Evolutionary conservation across 2,113 vertebrate genomes (phyloP).

Genomic region (Podocnemis expansa): DNA sequence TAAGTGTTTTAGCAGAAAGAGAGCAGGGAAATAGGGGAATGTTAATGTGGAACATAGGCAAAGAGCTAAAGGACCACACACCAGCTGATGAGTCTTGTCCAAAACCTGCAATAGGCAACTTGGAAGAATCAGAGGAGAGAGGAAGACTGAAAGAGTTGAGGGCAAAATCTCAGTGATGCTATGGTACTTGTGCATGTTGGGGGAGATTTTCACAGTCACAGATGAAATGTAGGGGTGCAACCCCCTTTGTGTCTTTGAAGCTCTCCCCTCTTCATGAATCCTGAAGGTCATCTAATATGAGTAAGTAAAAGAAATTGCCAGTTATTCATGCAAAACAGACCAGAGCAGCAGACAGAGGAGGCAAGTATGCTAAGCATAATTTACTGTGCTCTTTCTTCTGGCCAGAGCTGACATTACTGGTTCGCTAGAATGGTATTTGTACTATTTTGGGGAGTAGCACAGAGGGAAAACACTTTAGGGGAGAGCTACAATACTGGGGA

Average conservation of each 20-base stretch:
- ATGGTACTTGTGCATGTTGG: not conserved
- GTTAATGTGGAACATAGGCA: not conserved
- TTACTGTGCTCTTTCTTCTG: not conserved
- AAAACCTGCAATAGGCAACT: rapidly evolving
- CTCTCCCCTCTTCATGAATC: not conserved
- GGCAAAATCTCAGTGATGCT: too few species aligned
- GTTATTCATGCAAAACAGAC: rapidly evolving
- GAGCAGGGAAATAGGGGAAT: not conserved
- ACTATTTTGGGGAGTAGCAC: rapidly evolving
- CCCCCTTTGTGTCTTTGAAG: not conserved
- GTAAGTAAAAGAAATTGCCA: not conserved
- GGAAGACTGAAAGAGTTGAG: not conserved
- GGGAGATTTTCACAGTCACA: not conserved
- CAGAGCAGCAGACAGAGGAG: not conserved
- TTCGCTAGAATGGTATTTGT: not conserved
- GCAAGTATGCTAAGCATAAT: not conserved
- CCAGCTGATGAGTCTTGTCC: not conserved
- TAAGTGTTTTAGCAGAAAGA: not conserved
- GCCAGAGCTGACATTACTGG: rapidly evolving
- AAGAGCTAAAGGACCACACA: not conserved
- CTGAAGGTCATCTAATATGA: not conserved
- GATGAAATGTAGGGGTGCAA: not conserved
- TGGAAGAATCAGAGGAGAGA: not conserved
- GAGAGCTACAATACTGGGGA: rapidly evolving
- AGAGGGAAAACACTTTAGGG: not conserved